Evolutionary conservation across 1,140 invertebrate species (phyloP), one percentile per base, ranked within the genome.

Genomic region (Stegodyphus mimosarum): DNA sequence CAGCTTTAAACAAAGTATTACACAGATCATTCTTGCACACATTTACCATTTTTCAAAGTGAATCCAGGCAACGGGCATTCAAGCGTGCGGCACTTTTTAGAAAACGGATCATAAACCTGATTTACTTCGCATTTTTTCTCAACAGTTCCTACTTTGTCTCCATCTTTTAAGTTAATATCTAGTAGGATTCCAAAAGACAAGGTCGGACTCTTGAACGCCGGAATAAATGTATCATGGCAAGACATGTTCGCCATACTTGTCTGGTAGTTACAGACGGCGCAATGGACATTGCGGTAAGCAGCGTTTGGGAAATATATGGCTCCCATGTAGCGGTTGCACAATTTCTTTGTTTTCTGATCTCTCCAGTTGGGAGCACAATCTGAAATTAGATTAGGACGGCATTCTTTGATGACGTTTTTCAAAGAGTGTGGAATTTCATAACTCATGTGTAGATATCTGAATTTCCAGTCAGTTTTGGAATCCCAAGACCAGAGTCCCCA

Each of bases 21-120:
- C 33, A 33, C 33, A 33, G 33, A 3, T 69, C 33, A 63, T 5
- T 77, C 55, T 17, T 15, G 33, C 33, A 73, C 74, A 66, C 83
- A 86, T 78, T 78, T 77, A 0, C 83, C 74, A 49, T 78, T 49
- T 53, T 78, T 70, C 33, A 86, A 49, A 2, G 69, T 52, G 49
- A 60, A 86, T 15, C 83, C 83, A 6, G 83, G 83, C 17, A 86
- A 33, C 1, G 74, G 74, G 87, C 90, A 91, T n/a, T 91, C 87
- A 2, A 92, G 89, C 9, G 88, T 87, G 15, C 91, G 89, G 83
- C 92, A 92, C 66, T 89, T 91, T 87, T 91, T 90, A 86, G 90
- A 91, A 88, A 92, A 92, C 2, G 92, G 92, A 88, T 93, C 92
- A 83, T 90, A 92, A n/a, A 92, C 89, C 86, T 91, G 88, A n/a